Base-by-base conservation (phyloP, 2,797 vertebrate genomes). In the Melanotaenia trifasciata region DNA sequence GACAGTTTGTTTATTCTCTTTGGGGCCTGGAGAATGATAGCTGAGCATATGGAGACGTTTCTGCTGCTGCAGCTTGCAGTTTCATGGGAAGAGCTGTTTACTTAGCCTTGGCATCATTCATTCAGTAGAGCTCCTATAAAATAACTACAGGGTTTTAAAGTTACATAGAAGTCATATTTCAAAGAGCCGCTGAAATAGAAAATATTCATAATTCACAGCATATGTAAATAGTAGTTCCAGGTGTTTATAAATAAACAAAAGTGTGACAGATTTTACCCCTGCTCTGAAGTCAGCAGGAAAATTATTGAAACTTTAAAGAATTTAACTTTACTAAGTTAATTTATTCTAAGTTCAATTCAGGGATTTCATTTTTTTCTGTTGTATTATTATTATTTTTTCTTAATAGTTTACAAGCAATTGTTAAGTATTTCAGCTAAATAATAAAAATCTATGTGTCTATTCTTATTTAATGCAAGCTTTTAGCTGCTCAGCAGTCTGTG, bases 1-100 rank as follows among this genome's bases (percentile, higher is more conserved):
- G 65, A 73, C 72, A 74, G 75, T 76, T 71, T 88, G 84, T 79
- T 90, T 85, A 79, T 79, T 74, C 81, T 86, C 58, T 76, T 68
- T 10, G 70, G 69, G 80, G 66, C 76, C 75, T 83, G 76, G 70
- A 64, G 69, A 63, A 51, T 30, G 68, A 77, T 58, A 63, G n/a
- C 50, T 3, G 13, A 50, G 35, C 64, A 73, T 64, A 18, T 24
- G 24, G 30, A 66, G 63, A 38, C 45, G 58, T 70, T 75, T 67
- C 72, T 75, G 63, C 51, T 32, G 56, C 51, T 51, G 40, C 67
- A 16, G 63, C 43, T 53, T 70, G 35, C 14, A 45, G 32, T 63
- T 84, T 85, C 76, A 74, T 7, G 58, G 38, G 66, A 75, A 65
- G 64, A 69, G 47, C n/a, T 70, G 73, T 83, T 84, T 80, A 76